Evolutionary conservation across 2,888 invertebrate species (phyloP).

Genomic region (Drosophila prolongata): DNA sequence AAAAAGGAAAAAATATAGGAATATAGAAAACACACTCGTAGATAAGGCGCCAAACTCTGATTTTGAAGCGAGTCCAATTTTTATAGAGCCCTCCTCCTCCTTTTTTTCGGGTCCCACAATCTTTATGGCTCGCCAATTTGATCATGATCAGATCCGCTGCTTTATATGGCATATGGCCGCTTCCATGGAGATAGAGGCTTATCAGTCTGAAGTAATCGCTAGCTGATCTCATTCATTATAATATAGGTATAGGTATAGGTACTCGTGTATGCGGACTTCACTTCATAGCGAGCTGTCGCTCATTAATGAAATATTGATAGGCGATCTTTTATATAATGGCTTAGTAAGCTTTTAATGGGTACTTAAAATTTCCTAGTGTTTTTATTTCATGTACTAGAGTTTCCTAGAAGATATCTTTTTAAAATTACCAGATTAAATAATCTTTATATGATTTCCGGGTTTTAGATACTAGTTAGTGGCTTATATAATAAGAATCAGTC

Average conservation of each 20-base stretch:
- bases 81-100: constrained; percentile 21
- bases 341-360: neutral
- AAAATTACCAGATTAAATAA: neutral
- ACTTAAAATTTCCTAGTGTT: too few relatives aligned
- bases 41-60: constrained; percentile 49
- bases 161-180: neutral
- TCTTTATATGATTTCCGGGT: neutral
- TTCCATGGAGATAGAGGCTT: neutral
- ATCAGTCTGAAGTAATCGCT: constrained; percentile 26
- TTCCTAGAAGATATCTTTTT: too few relatives aligned
- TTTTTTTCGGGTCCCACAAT: constrained; percentile 2
- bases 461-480: neutral
- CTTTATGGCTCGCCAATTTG: constrained; percentile 24
- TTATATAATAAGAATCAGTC: neutral
- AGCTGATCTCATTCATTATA: constrained; percentile 43
- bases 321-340: constrained; percentile 14
- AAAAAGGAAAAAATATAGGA: neutral
- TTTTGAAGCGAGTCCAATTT: constrained; percentile 61
- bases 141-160: constrained; percentile 27
- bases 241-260: constrained; percentile 18
- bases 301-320: constrained; percentile 33
- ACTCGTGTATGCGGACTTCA: neutral
- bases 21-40: constrained; percentile 12
- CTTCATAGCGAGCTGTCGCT: neutral
- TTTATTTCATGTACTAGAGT: too few relatives aligned